Base-by-base conservation (phyloP, 2,797 vertebrate species). In the Chrysocyon brachyurus region DNA sequence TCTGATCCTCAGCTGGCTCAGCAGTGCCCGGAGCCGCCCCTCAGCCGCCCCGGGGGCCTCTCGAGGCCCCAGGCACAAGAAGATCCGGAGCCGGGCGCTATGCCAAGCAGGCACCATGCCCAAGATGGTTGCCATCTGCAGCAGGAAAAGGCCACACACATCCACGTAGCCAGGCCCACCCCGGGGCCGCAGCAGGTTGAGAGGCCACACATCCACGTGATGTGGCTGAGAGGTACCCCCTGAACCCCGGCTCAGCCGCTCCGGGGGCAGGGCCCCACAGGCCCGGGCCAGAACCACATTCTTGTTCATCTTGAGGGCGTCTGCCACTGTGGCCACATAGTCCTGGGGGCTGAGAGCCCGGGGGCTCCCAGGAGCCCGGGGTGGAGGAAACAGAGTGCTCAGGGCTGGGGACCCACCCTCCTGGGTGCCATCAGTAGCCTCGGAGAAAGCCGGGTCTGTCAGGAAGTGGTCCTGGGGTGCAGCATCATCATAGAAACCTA, bases 121-220 rank as follows among this genome's bases (percentile, higher is more conserved):
- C 87, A 99, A 99, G 90, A 99, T 99, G 16, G 99, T 99, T 3
- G 99, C 99, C 99, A 99, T 99, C 98, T 99, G 99, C 81, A 99
- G 98, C 70, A 99, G 97, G 97, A 99, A 99, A 81, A 99, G 99
- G 97, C 99, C 99, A 96, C 99, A 99, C 83, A 99, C 99, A 0
- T 99, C 99, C 97, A 99, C 98, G 0, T 99, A 99, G 89, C 98
- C 98, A 0, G 98, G 98, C 90, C 98, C 98, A 73, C 98, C 98
- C 79, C 98, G 98, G 0, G 99, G 99, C 87, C 99, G 98, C 21
- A 99, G 98, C 84, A 99, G 98, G 98, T 99, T 99, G 73, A 99
- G 99, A 4, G 99, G 99, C 99, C 99, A 99, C 92, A 99, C 99
- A 0, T 99, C 99, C 17, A 99, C 99, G 0, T 99, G 99, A 59